Base-by-base conservation (phyloP, 2,113 vertebrate genomes). In the Grammomys dolichurus region DNA sequence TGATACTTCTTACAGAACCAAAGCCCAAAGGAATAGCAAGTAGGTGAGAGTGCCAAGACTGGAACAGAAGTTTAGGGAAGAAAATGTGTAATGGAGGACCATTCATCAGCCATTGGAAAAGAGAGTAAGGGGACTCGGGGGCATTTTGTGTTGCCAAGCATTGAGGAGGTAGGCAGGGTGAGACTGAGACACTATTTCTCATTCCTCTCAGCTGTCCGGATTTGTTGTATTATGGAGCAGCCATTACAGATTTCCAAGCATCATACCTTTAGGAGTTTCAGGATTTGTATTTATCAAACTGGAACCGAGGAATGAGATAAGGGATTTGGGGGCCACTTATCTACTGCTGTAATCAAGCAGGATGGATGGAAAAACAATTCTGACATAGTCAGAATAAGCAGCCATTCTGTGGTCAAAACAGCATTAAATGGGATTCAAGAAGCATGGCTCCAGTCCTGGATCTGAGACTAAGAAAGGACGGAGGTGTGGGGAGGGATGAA, bases 231-330 rank as follows among this genome's bases (percentile, higher is more conserved):
- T 73, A 93, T 7, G 54, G 20, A 93, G 7, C 85, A 92, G 56
- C 5, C 43, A 89, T 90, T 92, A 93, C 60, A 58, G 85, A 93
- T 95, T 92, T 78, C 46, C 14, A 4, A 81, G 77, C 72, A 82
- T 73, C 76, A 63, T 36, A 77, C 88, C 69, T 96, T 95, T 16
- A 95, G 33, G 54, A 95, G 67, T 96, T 97, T 93, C 69, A 92
- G 86, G 76, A 94, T 92, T 96, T 97, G 51, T 96, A 94, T 90
- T 94, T 95, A 94, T 95, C 90, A 97, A 95, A 89, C 92, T 82
- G 69, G 96, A 98, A 96, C 88, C 1, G 17, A 96, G 81, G 96
- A 96, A 96, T 96, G 94, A 98, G 93, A 92, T 95, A 69, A 92
- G 96, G 92, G 93, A 92, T 92, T 96, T 92, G 92, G 96, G 94